phyloP scores from a whole-genome alignment of 2,888 invertebrate species.

The Stramonita haemastoma region DNA sequence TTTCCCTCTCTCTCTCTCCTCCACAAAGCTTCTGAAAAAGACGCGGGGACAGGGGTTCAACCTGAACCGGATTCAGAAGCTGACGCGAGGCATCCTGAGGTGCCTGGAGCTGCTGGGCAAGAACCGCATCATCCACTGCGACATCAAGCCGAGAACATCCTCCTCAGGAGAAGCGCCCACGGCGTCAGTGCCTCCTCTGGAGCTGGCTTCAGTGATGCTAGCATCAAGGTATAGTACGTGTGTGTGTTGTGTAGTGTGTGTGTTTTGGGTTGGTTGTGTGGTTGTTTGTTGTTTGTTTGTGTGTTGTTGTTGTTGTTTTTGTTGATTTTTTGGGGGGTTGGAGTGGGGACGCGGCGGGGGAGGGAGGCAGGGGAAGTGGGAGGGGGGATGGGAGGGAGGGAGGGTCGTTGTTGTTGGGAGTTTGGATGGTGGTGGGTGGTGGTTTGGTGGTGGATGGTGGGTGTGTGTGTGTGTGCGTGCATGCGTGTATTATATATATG shows the following conservation, averaged over 20 bases:
- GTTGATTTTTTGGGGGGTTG: no score
- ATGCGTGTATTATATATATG: not conserved
- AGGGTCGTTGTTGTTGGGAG: not conserved
- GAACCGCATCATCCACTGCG: slow-evolving; percentile 99
- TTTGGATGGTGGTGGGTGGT: no score
- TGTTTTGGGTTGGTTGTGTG: no score
- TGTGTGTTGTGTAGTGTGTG: no score
- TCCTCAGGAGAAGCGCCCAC: slow-evolving; percentile 80
- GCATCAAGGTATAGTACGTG: slow-evolving; percentile 86
- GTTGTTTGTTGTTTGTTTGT: no score
- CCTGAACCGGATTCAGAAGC: slow-evolving; percentile 96
- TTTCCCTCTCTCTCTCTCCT: not conserved
- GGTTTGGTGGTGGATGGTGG: no score
- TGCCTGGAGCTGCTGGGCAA: slow-evolving; percentile 95
- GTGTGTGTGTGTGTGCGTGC: no score
- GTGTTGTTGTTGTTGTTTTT: no score
- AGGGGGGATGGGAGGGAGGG: no score
- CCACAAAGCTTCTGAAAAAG: slow-evolving; percentile 95
- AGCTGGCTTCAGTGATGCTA: slow-evolving; percentile 79
- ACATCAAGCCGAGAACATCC: slow-evolving; percentile 99
- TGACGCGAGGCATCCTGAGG: slow-evolving; percentile 96
- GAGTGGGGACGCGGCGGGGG: not conserved
- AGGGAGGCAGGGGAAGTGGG: not conserved
- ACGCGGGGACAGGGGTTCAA: slow-evolving; percentile 99
- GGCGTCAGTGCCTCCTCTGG: slow-evolving; percentile 26